Evolutionary conservation across 2,797 vertebrate species (phyloP).

Genomic region (Coregonus ussuriensis): DNA sequence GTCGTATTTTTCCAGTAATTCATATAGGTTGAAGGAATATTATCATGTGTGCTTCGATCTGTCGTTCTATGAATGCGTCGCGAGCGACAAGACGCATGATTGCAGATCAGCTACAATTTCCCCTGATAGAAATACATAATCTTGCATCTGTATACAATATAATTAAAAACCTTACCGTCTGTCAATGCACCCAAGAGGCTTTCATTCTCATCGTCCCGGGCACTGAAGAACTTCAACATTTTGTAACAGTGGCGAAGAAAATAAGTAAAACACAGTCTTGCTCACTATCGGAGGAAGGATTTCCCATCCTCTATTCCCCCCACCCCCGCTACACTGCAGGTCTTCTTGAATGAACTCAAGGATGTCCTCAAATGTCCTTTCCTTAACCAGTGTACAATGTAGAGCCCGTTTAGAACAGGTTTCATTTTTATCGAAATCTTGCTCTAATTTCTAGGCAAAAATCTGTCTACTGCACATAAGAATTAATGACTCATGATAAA

Average conservation of each 20-base stretch:
- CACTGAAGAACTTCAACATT: conserved; percentile 77
- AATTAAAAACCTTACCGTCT: conserved; percentile 59
- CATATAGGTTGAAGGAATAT: not conserved
- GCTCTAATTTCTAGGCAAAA: too few relatives aligned
- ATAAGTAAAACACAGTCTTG: conserved; percentile 37
- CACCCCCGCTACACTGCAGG: conserved; percentile 64
- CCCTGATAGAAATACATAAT: conserved; percentile 26
- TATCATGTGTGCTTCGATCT: conserved; percentile 10
- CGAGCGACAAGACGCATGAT: conserved; percentile 50
- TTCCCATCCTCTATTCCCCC: conserved; percentile 30
- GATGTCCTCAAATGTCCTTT: conserved; percentile 66
- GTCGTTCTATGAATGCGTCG: not conserved
- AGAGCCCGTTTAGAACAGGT: not conserved
- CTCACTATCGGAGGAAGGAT: conserved; percentile 51
- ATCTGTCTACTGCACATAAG: too few relatives aligned
- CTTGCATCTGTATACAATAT: conserved; percentile 3
- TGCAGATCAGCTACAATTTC: conserved; percentile 57
- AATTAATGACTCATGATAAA: too few relatives aligned
- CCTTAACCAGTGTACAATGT: conserved; percentile 63
- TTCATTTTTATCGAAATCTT: too few relatives aligned
- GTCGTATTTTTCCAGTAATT: not conserved
- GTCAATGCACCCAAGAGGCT: conserved; percentile 70
- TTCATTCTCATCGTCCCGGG: conserved; percentile 75
- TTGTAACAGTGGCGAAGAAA: conserved; percentile 49
- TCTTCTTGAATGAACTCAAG: conserved; percentile 71